Conservation (phyloP, 2,888 invertebrate species). For the Rhogogaster chlorosoma region DNA sequence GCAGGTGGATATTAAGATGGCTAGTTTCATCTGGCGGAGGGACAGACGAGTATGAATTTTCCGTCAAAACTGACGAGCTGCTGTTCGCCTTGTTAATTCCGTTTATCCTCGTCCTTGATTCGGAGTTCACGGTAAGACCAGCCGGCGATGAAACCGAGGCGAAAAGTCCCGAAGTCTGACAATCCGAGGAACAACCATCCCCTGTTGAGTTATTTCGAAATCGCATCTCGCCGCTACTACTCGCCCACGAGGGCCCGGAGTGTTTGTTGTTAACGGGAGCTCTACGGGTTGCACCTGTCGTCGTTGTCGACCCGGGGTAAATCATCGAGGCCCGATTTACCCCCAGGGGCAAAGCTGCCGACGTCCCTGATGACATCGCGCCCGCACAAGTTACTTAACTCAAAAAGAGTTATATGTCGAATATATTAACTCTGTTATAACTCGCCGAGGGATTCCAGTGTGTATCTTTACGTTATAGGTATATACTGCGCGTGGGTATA, state of each 20-base stretch:
- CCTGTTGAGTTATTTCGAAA: background rate
- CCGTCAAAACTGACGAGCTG: constrained; percentile 30
- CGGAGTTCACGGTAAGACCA: background rate
- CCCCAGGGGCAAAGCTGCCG: background rate
- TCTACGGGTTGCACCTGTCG: constrained; percentile 13
- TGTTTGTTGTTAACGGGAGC: constrained; percentile 3
- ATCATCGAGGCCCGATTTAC: background rate
- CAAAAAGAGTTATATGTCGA: background rate
- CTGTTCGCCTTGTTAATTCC: constrained; percentile 28
- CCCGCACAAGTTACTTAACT: background rate
- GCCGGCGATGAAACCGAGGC: constrained; percentile 38
- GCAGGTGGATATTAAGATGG: background rate
- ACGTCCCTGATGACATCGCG: constrained; percentile 1
- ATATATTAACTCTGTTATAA: background rate
- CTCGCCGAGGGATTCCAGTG: background rate
- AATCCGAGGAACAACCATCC: background rate
- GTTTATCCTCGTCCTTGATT: background rate
- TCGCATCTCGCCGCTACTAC: constrained; percentile 21
- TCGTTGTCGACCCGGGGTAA: background rate
- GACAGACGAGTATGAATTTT: constrained; percentile 31
- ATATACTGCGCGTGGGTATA: too few relatives aligned
- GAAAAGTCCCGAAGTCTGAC: constrained; percentile 5
- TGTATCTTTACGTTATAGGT: background rate
- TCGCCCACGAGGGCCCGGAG: constrained; percentile 31
- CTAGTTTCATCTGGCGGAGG: background rate